A percentile compares a stretch with the other conserved stretches of the same genome.
Evolutionary conservation across 2,888 invertebrate species (phyloP).

Genomic region (Taphrorychus bicolor): DNA sequence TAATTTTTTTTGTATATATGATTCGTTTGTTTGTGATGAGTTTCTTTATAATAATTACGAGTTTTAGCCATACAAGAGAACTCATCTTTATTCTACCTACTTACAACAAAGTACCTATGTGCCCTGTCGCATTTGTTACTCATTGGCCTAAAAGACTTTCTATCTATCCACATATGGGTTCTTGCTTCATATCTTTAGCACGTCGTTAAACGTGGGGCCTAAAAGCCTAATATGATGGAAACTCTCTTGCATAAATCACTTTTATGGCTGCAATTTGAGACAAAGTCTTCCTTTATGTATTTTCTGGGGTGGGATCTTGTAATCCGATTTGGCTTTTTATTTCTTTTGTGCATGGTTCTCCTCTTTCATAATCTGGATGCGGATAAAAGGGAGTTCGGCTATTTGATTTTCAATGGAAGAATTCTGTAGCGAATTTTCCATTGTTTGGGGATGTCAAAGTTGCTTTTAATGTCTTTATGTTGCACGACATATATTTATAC

Average conservation of each 20-base stretch:
- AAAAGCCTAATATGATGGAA: constrained; percentile 16
- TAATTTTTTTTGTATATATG: no score
- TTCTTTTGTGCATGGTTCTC: constrained; percentile 12
- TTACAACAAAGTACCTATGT: no score
- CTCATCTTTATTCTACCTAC: no score
- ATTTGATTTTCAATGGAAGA: background rate
- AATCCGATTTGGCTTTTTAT: constrained; percentile 26
- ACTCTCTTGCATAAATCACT: constrained; percentile 33
- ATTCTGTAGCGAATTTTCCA: background rate
- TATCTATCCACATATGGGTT: background rate
- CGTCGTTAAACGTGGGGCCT: constrained; percentile 22
- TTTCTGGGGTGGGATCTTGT: constrained; percentile 25
- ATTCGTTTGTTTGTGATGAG: no score
- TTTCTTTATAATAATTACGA: no score
- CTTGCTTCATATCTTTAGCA: constrained; percentile 22
- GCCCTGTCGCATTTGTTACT: no score
- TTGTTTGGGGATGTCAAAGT: no score
- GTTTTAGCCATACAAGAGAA: no score
- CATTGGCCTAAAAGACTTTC: no score
- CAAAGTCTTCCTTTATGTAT: constrained; percentile 29
- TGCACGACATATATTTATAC: no score
- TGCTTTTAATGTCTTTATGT: background rate
- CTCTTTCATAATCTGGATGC: background rate
- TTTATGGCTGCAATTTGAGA: constrained; percentile 28
- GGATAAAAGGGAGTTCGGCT: background rate